Evolutionary conservation across 37 sponge, comb jelly and placozoan genomes (phyloP).

Genomic region (Spongilla lacustris): DNA sequence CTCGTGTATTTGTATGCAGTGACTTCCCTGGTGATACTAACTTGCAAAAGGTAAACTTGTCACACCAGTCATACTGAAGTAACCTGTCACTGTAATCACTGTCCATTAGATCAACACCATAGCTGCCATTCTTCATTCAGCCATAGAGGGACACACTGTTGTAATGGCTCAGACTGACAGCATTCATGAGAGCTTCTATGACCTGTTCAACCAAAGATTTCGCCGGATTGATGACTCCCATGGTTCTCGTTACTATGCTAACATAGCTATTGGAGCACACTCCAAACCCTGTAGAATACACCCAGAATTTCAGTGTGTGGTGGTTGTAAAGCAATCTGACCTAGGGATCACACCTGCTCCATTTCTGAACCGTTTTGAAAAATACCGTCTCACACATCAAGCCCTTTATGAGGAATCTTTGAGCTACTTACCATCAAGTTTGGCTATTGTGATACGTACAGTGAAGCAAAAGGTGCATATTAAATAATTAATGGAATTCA

Average conservation of each 20-base stretch:
- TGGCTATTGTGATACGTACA: conserved; percentile 5
- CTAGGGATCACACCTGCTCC: conserved; percentile 55
- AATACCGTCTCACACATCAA: conserved; percentile 52
- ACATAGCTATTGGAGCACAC: conserved; percentile 65
- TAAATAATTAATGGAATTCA: too few relatives aligned
- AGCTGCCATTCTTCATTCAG: conserved; percentile 69
- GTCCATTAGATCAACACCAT: conserved; percentile 52
- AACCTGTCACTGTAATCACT: neutral
- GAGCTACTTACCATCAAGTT: neutral
- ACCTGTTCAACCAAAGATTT: conserved; percentile 62
- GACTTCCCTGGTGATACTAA: conserved; percentile 48
- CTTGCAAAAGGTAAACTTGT: conserved; percentile 16
- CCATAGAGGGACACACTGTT: conserved; percentile 61
- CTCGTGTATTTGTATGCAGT: conserved; percentile 34
- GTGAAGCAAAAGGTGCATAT: conserved; percentile 4
- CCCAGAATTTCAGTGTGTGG: conserved; percentile 62
- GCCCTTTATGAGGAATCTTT: conserved; percentile 32
- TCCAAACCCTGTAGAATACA: conserved; percentile 54
- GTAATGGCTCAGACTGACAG: conserved; percentile 69
- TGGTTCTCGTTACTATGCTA: conserved; percentile 41
- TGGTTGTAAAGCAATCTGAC: conserved; percentile 53
- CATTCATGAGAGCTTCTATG: conserved; percentile 83
- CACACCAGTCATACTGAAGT: neutral
- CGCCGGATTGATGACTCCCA: conserved; percentile 21
- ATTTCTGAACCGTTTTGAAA: conserved; percentile 74